These are phyloP conservation scores for Petrophora chlorosata DNA, from an alignment of 2,888 invertebrate species.

Conservation along the genomic window DNA sequence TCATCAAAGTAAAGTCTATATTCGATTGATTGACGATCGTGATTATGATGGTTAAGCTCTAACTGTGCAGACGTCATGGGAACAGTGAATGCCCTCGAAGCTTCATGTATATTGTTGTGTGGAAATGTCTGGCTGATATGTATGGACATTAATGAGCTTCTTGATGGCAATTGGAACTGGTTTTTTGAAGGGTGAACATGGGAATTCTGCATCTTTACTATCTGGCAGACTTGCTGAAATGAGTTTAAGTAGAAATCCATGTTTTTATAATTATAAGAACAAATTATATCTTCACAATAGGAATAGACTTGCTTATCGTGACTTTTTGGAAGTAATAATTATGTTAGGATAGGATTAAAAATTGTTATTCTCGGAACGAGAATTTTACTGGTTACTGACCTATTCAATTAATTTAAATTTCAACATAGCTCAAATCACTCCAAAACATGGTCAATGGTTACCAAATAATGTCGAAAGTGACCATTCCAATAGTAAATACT, in stretches of 20 bases:
- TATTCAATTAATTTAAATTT: constrained; percentile 1
- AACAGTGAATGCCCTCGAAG: constrained; percentile 53
- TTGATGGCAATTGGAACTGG: constrained; percentile 3
- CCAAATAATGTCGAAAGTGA: constrained; percentile 56
- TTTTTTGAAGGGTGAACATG: neutral
- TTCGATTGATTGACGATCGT: constrained; percentile 37
- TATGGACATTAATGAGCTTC: constrained; percentile 28
- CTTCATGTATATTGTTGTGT: constrained; percentile 43
- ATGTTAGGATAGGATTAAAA: no score
- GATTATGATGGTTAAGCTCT: constrained; percentile 45
- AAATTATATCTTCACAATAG: no score
- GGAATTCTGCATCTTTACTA: constrained; percentile 1
- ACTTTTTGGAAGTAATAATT: no score
- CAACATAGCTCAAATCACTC: constrained; percentile 17
- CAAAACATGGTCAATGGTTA: constrained; percentile 28
- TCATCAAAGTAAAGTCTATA: constrained; percentile 38
- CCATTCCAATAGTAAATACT: constrained; percentile 46
- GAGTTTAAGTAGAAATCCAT: neutral
- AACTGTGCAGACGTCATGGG: constrained; percentile 68
- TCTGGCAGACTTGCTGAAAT: no score
- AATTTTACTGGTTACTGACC: neutral
- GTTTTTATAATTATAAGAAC: no score
- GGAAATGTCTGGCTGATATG: constrained; percentile 19
- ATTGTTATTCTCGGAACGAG: no score
- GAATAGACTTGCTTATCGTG: no score